Evolutionary conservation across 2,888 invertebrate species (phyloP), one percentile per base, ranked within the genome.

Genomic region (Rapana venosa): DNA sequence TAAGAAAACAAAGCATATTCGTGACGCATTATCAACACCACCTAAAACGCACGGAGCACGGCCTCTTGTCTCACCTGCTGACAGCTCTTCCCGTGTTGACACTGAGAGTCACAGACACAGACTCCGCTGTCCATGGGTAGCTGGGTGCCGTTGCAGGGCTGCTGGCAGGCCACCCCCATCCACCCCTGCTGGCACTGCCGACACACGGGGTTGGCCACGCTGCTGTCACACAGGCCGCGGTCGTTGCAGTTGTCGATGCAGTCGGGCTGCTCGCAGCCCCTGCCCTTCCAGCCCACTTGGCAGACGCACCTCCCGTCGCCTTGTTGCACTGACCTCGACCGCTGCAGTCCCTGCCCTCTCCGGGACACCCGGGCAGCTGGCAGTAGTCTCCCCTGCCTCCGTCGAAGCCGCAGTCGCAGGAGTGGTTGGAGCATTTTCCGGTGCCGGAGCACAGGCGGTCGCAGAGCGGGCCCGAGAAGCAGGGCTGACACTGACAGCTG

Each of bases 111-210:
- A 85, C 92, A 92, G 47, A 89, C 79, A 56, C 89, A 89, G 13
- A 87, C 66, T 56, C 94, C 93, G 85, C 93, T 93, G 88, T 94
- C 93, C 92, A 93, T 93, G 4, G 93, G 93, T n/a, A 77, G 26
- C 88, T 93, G 93, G 32, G 91, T 90, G 15, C 94, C 94, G 89
- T 93, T 86, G 91, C 94, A 94, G 32, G 92, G 92, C 30, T 89
- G 90, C 36, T 93, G 93, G 92, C 94, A 94, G 36, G 93, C 93
- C 22, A 84, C 88, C 30, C 94, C 94, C 94, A 94, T 94, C 94
- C 94, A 94, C 79, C 94, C 94, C 15, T 87, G 74, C 20, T 91
- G 90, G 91, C 94, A 94, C 87, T 92, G 91, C 15, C 90, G 90
- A 92, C 94, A 94, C 88, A 87, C 91, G 2, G 94, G 94, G 15